These are phyloP conservation scores for Neodontobutis hainanensis DNA, from an alignment of 2,113 vertebrate genomes.

Conservation along the genomic window DNA sequence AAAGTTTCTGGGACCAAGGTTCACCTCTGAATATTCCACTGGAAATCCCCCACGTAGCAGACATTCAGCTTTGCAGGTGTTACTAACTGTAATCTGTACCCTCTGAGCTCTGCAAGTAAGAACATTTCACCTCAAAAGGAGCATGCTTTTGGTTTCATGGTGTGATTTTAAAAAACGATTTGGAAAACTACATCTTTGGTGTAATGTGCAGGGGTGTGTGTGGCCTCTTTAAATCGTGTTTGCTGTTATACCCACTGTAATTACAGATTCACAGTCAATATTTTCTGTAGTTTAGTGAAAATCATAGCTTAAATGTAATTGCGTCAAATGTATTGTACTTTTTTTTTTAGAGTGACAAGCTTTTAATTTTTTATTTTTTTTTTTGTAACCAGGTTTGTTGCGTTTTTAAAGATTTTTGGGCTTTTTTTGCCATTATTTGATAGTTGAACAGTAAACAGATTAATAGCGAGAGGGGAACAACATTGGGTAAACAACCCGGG, in stretches of 20 bases:
- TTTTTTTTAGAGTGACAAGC: too few species aligned
- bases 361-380: too few species aligned
- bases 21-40: slow-evolving; percentile 28
- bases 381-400: too few species aligned
- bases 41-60: slow-evolving; percentile 48
- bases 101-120: slow-evolving; percentile 24
- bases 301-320: background rate
- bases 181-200: background rate
- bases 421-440: too few species aligned
- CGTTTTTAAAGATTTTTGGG: too few species aligned
- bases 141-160: background rate
- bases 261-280: background rate
- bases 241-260: background rate
- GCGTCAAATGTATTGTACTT: background rate
- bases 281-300: slow-evolving; percentile 5
- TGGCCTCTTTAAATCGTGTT: background rate
- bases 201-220: slow-evolving; percentile 1
- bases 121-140: slow-evolving; percentile 27
- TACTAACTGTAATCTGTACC: slow-evolving; percentile 25
- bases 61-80: slow-evolving; percentile 41
- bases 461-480: too few species aligned
- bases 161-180: slow-evolving; percentile 4
- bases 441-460: too few species aligned
- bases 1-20: slow-evolving; percentile 18
- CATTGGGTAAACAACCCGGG: too few species aligned